Evolutionary conservation across 2,797 vertebrate species (phyloP).

Genomic region (Arrhamphus sclerolepis): DNA sequence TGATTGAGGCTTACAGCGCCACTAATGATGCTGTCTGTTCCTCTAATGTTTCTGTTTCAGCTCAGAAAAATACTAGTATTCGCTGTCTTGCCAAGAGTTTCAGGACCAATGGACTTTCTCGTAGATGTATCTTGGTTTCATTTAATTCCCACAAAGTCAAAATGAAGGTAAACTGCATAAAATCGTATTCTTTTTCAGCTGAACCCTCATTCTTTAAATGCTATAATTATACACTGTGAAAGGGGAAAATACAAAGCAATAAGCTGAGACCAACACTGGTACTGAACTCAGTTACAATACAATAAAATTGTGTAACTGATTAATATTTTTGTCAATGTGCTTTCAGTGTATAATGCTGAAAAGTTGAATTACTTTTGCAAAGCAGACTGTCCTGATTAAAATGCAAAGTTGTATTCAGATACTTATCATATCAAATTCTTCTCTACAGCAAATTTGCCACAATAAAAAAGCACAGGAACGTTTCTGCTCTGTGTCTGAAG

Average conservation of each 20-base stretch:
- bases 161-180: not conserved
- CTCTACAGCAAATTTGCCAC: constrained; percentile 3
- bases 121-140: not conserved
- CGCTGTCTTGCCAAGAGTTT: not conserved
- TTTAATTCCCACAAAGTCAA: not conserved
- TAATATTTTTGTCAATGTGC: too few relatives aligned
- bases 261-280: too few relatives aligned
- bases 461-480: constrained; percentile 15
- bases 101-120: not conserved
- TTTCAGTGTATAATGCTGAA: too few relatives aligned
- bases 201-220: not conserved
- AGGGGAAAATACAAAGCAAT: too few relatives aligned
- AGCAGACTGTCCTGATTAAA: constrained; percentile 11
- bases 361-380: not conserved
- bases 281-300: too few relatives aligned
- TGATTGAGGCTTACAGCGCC: not conserved
- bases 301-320: too few relatives aligned
- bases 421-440: too few relatives aligned
- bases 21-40: not conserved
- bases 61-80: not conserved
- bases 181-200: not conserved
- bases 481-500: not conserved
- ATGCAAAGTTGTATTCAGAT: too few relatives aligned
- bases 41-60: not conserved
- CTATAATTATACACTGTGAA: not conserved